A percentile compares a stretch with the other conserved stretches of the same genome.
Conservation (phyloP, 2,888 invertebrate species). For the Scaptomyza parva region DNA sequence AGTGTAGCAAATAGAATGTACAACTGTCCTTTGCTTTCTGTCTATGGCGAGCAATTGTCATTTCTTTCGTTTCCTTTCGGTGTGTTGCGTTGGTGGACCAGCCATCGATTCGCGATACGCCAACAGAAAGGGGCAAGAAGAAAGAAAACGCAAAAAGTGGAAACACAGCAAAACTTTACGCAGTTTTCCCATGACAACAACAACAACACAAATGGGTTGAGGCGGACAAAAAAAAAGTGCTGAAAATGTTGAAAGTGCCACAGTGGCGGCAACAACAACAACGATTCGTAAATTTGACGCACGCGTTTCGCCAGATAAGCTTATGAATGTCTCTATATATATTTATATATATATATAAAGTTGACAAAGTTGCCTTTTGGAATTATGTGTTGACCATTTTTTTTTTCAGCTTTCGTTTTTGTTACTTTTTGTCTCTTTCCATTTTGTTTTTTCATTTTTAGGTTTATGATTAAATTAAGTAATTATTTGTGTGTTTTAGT, state of each 20-base stretch:
- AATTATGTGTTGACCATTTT: conserved; percentile 49
- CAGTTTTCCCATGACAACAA: conserved; percentile 48
- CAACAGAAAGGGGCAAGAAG: conserved; percentile 36
- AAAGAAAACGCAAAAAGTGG: conserved; percentile 12
- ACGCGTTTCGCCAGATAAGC: conserved; percentile 65
- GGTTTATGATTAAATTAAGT: conserved; percentile 77
- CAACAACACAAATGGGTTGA: neutral
- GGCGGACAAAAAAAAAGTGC: conserved; percentile 56
- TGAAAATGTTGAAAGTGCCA: conserved; percentile 74
- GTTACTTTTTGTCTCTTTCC: conserved; percentile 18
- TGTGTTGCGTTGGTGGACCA: conserved; percentile 14
- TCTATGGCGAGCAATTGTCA: conserved; percentile 21
- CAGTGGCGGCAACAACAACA: conserved; percentile 13
- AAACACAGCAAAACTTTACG: conserved; percentile 61
- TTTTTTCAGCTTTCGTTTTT: conserved; percentile 21
- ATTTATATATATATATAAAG: conserved; percentile 69
- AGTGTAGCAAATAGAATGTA: conserved; percentile 31
- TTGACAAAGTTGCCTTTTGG: conserved; percentile 21
- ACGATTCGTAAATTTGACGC: conserved; percentile 68
- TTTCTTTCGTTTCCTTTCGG: conserved; percentile 22
- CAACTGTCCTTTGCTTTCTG: conserved; percentile 18
- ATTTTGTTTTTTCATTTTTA: conserved; percentile 26
- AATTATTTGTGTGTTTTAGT: conserved; percentile 65
- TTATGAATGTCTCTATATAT: conserved; percentile 56
- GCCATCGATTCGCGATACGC: conserved; percentile 45